These are phyloP conservation scores for Cryptus armator DNA, from an alignment of 2,888 invertebrate species.

Conservation along the genomic window DNA sequence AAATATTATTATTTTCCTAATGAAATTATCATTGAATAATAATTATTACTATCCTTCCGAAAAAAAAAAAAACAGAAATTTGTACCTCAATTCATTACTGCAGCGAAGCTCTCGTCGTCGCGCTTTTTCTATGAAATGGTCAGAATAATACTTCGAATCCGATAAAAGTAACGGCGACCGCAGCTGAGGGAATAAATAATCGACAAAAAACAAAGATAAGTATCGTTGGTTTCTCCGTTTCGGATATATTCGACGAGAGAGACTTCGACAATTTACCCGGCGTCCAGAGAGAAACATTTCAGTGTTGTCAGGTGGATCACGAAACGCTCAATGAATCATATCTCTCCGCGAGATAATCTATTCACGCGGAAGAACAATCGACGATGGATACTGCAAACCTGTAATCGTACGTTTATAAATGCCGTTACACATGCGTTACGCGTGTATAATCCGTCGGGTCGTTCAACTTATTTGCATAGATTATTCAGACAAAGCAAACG, in stretches of 20 bases:
- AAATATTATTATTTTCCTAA: neutral
- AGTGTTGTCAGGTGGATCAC: conserved; percentile 23
- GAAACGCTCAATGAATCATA: conserved; percentile 57
- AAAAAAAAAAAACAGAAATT: neutral
- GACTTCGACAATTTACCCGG: conserved; percentile 29
- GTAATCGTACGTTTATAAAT: conserved; percentile 52
- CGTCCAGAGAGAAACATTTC: conserved; percentile 15
- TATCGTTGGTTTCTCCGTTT: neutral
- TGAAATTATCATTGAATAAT: neutral
- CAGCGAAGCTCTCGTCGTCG: neutral
- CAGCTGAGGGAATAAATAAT: neutral
- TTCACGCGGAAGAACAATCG: conserved; percentile 8
- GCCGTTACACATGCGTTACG: conserved; percentile 5
- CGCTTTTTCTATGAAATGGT: neutral
- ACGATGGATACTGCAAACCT: conserved; percentile 35
- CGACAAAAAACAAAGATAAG: neutral
- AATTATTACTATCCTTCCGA: neutral
- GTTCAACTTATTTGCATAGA: conserved; percentile 14
- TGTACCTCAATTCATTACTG: neutral
- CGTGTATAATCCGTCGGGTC: neutral
- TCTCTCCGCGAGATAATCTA: neutral
- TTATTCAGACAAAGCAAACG: conserved; percentile 18
- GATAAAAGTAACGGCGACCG: neutral
- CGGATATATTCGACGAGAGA: neutral
- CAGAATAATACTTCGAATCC: neutral